Evolutionary conservation across 2,888 invertebrate genomes (phyloP).

Genomic region (Cosmia pyralina): DNA sequence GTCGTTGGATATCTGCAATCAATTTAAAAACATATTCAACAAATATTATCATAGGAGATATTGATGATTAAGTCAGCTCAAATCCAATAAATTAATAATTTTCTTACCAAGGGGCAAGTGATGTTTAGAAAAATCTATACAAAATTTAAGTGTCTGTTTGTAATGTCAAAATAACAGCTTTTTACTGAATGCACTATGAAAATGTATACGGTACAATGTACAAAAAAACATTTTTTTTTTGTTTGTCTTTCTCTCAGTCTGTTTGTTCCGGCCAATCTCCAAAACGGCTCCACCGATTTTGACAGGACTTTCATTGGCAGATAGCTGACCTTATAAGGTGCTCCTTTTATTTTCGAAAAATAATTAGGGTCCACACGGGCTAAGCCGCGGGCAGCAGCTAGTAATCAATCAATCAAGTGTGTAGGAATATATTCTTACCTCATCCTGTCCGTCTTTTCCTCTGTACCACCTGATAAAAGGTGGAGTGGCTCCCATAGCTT

Average conservation of each 20-base stretch:
- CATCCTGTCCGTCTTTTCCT: conserved; percentile 66
- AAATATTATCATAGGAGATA: neutral
- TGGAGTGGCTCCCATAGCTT: conserved; percentile 73
- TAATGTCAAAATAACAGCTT: too few species aligned
- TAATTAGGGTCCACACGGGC: too few species aligned
- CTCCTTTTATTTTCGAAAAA: too few species aligned
- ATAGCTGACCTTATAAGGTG: neutral
- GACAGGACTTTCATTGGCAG: neutral
- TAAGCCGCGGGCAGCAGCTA: too few species aligned
- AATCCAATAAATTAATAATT: neutral
- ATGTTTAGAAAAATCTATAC: neutral
- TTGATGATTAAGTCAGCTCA: neutral
- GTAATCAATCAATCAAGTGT: too few species aligned
- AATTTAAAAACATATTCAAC: neutral
- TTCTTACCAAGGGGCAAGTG: neutral
- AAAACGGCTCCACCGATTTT: neutral
- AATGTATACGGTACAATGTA: too few species aligned
- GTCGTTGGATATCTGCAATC: conserved; percentile 52
- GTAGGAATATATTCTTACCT: conserved; percentile 46
- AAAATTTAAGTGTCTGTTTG: too few species aligned
- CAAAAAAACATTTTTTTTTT: too few species aligned
- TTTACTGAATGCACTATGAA: too few species aligned
- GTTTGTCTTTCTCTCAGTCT: too few species aligned
- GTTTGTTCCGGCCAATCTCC: neutral
- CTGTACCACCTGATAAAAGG: conserved; percentile 79